phyloP scores from a whole-genome alignment of 2,113 vertebrate genomes.

The Catharus bicknelli region DNA sequence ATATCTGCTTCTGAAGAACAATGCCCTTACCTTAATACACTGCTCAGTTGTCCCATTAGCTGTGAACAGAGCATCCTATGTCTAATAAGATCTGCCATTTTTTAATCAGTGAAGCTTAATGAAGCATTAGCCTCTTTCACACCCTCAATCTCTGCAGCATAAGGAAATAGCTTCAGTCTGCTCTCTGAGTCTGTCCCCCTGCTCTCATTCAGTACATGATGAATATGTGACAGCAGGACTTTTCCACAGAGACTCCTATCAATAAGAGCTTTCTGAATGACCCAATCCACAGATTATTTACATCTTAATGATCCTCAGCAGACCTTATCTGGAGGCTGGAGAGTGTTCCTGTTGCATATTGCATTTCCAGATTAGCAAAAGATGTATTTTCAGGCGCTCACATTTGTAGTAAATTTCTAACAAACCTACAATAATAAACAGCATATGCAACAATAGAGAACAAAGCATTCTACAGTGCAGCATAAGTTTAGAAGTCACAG shows the following conservation, averaged over 20 bases:
- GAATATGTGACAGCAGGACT: constrained; percentile 51
- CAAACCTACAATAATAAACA: not conserved
- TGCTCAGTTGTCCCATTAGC: not conserved
- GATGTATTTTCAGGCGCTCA: constrained; percentile 43
- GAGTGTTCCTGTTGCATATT: not conserved
- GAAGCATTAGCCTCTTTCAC: not conserved
- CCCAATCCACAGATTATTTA: constrained; percentile 62
- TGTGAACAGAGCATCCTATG: not conserved
- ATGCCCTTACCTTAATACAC: constrained; percentile 25
- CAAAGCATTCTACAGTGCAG: not conserved
- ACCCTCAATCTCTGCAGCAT: not conserved
- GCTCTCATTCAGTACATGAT: constrained; percentile 2
- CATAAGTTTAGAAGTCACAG: not conserved
- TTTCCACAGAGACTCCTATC: constrained; percentile 60
- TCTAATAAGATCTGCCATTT: not conserved
- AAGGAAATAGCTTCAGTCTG: constrained; percentile 41
- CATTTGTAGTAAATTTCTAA: constrained; percentile 48
- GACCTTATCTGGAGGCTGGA: constrained; percentile 33
- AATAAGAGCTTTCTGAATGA: constrained; percentile 70
- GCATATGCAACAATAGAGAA: not conserved
- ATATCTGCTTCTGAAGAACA: not conserved
- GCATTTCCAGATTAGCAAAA: constrained; percentile 47
- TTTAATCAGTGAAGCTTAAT: not conserved
- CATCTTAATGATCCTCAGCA: constrained; percentile 44
- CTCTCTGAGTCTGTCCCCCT: not conserved